These are phyloP conservation scores for Phaetusa simplex DNA, from an alignment of 2,113 vertebrate species.

Conservation along the genomic window DNA sequence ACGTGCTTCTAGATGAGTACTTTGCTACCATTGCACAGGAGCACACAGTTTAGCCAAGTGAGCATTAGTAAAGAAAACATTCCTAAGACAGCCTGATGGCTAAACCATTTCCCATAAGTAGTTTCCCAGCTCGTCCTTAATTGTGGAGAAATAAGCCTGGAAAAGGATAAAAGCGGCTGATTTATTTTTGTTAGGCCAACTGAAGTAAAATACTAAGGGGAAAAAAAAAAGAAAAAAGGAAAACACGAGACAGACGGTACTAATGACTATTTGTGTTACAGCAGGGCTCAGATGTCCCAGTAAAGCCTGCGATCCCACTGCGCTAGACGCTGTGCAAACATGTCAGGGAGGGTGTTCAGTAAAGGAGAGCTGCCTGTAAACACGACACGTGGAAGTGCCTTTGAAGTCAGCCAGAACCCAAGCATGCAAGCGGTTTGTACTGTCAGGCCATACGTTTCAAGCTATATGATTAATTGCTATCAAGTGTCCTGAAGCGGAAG, in stretches of 20 bases:
- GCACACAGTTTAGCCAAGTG: background rate
- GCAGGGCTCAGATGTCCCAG: background rate
- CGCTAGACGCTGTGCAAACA: background rate
- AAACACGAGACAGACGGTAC: background rate
- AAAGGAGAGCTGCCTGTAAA: slow-evolving; percentile 18
- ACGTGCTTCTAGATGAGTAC: background rate
- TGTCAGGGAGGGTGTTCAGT: background rate
- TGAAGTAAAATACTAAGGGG: background rate
- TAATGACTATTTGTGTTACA: slow-evolving; percentile 8
- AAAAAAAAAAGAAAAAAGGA: background rate
- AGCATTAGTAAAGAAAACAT: background rate
- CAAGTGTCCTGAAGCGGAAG: background rate
- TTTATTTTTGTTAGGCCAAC: background rate
- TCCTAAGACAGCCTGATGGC: background rate
- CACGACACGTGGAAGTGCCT: background rate
- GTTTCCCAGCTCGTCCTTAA: background rate
- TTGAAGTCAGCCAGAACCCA: slow-evolving; percentile 43
- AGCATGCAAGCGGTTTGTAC: background rate
- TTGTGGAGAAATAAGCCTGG: background rate
- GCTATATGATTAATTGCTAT: background rate
- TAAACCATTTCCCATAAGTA: background rate
- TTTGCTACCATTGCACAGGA: background rate
- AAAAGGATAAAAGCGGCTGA: background rate
- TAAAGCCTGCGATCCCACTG: slow-evolving; percentile 16
- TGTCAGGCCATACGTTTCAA: background rate